phyloP scores from a whole-genome alignment of 2,797 vertebrate species.

The Labeo calbasu region DNA sequence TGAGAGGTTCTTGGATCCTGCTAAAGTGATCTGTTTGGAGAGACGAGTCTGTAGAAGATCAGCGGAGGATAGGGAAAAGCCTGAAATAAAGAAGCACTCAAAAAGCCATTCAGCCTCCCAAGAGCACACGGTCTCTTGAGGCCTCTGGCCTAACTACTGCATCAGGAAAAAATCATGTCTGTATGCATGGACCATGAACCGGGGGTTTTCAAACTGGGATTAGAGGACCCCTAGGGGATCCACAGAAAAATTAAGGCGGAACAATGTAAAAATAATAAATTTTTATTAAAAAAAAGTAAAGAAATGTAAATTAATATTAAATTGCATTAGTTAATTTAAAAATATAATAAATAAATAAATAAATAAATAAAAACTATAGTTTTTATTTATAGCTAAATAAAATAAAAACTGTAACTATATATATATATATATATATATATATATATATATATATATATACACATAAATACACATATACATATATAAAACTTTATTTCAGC shows the following conservation, averaged over 20 bases:
- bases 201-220: not conserved
- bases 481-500: no score
- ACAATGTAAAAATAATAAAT: not conserved
- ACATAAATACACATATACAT: no score
- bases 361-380: no score
- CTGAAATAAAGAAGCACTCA: constrained; percentile 45
- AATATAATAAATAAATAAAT: not conserved
- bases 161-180: not conserved
- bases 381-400: no score
- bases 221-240: not conserved
- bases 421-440: no score
- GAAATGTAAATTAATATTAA: no score
- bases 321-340: no score
- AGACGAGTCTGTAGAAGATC: constrained; percentile 13
- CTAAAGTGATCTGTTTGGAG: constrained; percentile 24
- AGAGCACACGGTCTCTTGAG: constrained; percentile 1
- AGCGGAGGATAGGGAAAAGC: constrained; percentile 12
- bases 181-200: not conserved
- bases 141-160: not conserved
- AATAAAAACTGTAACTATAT: no score
- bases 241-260: not conserved
- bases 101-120: constrained; percentile 33
- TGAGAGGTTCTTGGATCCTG: constrained; percentile 33
- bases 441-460: no score
- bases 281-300: not conserved